Base-by-base conservation (phyloP, 1,140 invertebrate genomes). In the Arctopsyche grandis region DNA sequence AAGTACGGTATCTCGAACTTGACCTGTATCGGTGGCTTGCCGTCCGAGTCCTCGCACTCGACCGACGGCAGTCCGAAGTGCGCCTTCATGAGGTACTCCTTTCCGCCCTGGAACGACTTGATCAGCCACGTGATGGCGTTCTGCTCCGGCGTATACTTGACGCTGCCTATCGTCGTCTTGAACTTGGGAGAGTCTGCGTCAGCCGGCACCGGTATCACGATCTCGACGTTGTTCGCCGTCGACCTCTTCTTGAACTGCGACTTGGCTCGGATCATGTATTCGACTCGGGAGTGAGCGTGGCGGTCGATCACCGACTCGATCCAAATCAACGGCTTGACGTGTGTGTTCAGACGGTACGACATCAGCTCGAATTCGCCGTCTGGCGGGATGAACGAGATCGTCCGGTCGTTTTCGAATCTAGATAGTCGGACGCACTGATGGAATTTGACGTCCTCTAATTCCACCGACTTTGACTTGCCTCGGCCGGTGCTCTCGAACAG, bases 341-440 rank as follows among this genome's bases (percentile, higher is more conserved):
- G 97, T 5, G 98, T 99, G 85, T 98, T 99, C 4, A 99, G 88
- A 70, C 98, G 91, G 87, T 99, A 99, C 0, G 98, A 99, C 99
- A 99, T 99, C n/a, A 99, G 88, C 86, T 99, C 99, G 91, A 99
- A 99, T 86, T 99, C 99, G 24, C 99, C 99, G 90, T 99, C 99
- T 0, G 98, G 99, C 56, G 98, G 99, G 85, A 99, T 99, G 84
- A 99, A 99, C 0, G 97, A 99, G 82, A 99, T 99, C 0, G 98
- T 99, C 48, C 98, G 91, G 85, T 99, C 98, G 86, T 99, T 99
- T 86, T 99, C 99, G 90, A 99, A 99, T 69, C 95, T 90, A 0
- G 98, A 99, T 69, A 99, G 87, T 81, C 98, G 90, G 0, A 99
- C 99, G 88, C 99, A 99, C 85, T 99, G 99, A 88, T 99, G 99